Base-by-base conservation (phyloP, 2,113 vertebrate genomes). In the Herpailurus yagouaroundi region DNA sequence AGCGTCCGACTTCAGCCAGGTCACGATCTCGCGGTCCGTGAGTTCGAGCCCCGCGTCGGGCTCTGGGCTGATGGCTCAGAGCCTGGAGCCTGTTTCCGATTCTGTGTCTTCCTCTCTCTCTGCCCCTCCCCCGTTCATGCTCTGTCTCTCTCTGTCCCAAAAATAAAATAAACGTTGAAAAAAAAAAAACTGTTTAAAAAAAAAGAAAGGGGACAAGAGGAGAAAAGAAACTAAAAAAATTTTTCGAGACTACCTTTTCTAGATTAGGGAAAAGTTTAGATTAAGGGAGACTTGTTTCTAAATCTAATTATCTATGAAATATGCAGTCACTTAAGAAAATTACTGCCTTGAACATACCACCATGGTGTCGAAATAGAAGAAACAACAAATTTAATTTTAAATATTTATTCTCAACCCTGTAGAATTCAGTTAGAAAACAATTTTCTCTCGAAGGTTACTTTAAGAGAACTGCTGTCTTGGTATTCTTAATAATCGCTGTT, bases 361-460 rank as follows among this genome's bases (percentile, higher is more conserved):
- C 48, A 33, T 48, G 23, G 76, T 27, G 52, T 31, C 71, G 50
- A 94, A 89, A 79, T 0, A 81, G 29, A 95, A 86, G 19, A 79
- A 95, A 91, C 29, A 29, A 80, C 38, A 45, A 73, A 91, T 3
- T 68, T 63, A 57, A 50, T 84, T 93, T 91, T 92, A 92, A 83
- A 76, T 45, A 91, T 41, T 93, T 81, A 89, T 85, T 82, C 79
- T 79, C 45, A 90, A 63, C 18, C 31, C 45, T 93, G 0, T 38
- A 82, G 66, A 92, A 29, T 52, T 92, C n/a, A 77, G 31, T 71
- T 68, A 89, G 27, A 81, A 91, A 97, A 91, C 9, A 83, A 68
- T 48, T 63, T 82, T 97, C 25, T 86, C 91, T 38, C 81, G 71
- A 90, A 79, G 52, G 1, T 92, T 52, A 68, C 10, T 81, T 91